Percentiles rank a stretch among this genome's conserved stretches.
phyloP scores from a whole-genome alignment of 1,140 invertebrate species.

The Neodiprion lecontei region DNA sequence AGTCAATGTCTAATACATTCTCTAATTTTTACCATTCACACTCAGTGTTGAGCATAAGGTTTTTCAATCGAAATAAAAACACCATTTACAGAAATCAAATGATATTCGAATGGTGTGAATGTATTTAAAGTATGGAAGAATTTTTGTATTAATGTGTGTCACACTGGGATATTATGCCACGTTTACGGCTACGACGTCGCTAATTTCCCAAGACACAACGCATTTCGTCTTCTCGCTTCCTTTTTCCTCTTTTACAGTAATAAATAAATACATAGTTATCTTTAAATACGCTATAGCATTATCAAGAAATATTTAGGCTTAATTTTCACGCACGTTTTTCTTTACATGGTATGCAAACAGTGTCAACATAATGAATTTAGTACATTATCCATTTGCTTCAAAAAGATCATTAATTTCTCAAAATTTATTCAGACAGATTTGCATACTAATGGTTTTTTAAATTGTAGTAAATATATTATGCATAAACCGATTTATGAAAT shows the following conservation, averaged over 20 bases:
- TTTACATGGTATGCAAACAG: background rate
- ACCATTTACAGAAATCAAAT: background rate
- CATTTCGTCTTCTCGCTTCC: background rate
- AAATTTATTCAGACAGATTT: no score
- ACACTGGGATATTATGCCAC: no score
- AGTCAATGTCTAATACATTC: background rate
- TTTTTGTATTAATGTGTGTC: background rate
- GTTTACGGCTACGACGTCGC: background rate
- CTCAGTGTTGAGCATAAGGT: background rate
- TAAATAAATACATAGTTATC: background rate
- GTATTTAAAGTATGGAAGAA: background rate
- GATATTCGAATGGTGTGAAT: background rate
- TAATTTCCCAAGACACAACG: background rate
- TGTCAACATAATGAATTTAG: background rate
- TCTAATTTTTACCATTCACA: background rate
- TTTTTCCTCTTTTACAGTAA: background rate
- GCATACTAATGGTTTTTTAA: no score
- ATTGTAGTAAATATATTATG: no score
- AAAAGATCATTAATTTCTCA: no score
- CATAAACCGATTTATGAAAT: no score
- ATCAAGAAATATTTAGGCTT: no score
- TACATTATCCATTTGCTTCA: background rate
- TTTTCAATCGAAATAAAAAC: background rate
- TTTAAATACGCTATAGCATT: background rate
- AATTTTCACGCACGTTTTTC: no score